Evolutionary conservation across 2,888 invertebrate species (phyloP).

Genomic region (Temnothorax unifasciatus): DNA sequence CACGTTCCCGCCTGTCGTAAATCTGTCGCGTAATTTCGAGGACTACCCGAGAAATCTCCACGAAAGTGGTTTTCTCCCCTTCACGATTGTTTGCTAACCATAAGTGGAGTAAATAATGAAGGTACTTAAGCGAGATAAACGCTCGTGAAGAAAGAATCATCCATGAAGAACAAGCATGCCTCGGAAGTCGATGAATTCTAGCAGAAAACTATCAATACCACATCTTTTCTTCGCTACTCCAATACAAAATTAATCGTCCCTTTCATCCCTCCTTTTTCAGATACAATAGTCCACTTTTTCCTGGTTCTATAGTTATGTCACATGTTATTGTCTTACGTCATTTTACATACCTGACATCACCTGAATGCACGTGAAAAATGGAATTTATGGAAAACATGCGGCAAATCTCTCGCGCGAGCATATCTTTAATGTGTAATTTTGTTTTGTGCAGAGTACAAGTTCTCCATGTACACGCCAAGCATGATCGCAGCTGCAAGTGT

Average conservation of each 20-base stretch:
- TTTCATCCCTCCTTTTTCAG: neutral
- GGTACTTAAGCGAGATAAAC: slow-evolving; percentile 1
- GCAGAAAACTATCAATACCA: neutral
- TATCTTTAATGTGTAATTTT: slow-evolving; percentile 4
- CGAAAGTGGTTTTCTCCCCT: neutral
- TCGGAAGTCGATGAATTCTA: neutral
- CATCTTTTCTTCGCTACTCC: neutral
- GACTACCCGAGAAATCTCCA: neutral
- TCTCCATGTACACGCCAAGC: slow-evolving; percentile 95
- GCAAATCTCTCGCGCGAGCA: neutral
- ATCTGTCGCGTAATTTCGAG: slow-evolving; percentile 11
- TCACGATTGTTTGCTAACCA: slow-evolving; percentile 5
- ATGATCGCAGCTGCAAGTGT: slow-evolving; percentile 96
- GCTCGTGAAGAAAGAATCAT: neutral
- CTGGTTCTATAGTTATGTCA: neutral
- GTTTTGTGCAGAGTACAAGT: slow-evolving; percentile 93
- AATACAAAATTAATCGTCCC: neutral
- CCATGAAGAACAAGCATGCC: neutral
- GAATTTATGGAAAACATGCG: neutral
- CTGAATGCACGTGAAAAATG: neutral
- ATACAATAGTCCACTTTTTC: neutral
- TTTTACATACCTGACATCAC: neutral
- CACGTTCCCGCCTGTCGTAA: neutral
- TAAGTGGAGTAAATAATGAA: slow-evolving; percentile 23
- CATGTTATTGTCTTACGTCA: neutral